Evolutionary conservation across 2,797 vertebrate species (phyloP).

Genomic region (Podarcis lilfordi): DNA sequence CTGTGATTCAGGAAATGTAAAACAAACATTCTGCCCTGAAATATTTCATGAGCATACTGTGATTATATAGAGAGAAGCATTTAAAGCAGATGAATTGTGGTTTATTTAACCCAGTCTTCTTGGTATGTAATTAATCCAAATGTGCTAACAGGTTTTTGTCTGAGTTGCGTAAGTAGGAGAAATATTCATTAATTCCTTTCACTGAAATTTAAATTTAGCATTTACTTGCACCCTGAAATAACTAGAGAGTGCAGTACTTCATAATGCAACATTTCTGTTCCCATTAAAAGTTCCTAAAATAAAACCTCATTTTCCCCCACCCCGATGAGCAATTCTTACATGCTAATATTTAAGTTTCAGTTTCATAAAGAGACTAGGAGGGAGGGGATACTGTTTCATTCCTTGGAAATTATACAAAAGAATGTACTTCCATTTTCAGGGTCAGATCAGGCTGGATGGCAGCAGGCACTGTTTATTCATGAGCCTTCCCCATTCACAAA

Average conservation of each 20-base stretch:
- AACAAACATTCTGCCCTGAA: constrained; percentile 19
- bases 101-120: constrained; percentile 36
- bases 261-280: constrained; percentile 29
- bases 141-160: constrained; percentile 34
- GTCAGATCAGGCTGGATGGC: neutral
- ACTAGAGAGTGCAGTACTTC: neutral
- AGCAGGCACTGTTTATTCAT: neutral
- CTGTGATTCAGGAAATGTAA: neutral
- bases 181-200: constrained; percentile 42
- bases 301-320: neutral
- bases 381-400: neutral
- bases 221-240: constrained; percentile 50
- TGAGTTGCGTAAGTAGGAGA: constrained; percentile 18
- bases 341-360: constrained; percentile 4
- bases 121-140: constrained; percentile 39
- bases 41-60: constrained; percentile 4
- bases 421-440: neutral
- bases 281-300: constrained; percentile 30
- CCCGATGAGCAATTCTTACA: neutral
- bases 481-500: neutral
- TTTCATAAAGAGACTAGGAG: neutral
- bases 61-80: constrained; percentile 26
- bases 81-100: constrained; percentile 31
- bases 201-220: constrained; percentile 52
- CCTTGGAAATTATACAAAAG: neutral